Evolutionary conservation across 2,888 invertebrate genomes (phyloP).

Genomic region (Aromia moschata): DNA sequence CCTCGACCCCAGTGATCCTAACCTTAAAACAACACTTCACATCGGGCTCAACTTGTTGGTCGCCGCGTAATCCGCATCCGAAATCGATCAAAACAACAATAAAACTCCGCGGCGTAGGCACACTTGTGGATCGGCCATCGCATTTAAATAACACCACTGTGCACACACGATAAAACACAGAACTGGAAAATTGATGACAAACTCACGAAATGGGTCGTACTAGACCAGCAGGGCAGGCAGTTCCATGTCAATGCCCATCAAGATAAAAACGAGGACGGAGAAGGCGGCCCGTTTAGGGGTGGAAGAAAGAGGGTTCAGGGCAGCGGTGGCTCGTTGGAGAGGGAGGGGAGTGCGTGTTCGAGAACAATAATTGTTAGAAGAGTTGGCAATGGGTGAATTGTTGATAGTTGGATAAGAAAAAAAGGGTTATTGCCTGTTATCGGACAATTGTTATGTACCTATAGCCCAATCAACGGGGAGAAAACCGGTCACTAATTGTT

Average conservation of each 20-base stretch:
- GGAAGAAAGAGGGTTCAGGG: constrained; percentile 32
- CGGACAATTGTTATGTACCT: too few relatives aligned
- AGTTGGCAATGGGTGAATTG: too few relatives aligned
- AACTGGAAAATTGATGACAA: constrained; percentile 6
- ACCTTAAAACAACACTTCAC: constrained; percentile 11
- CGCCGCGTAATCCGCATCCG: constrained; percentile 1
- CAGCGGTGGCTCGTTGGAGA: too few relatives aligned
- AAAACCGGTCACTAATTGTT: too few relatives aligned
- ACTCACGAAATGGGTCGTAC: constrained; percentile 1
- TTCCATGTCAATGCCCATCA: constrained; percentile 39
- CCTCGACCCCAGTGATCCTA: not conserved
- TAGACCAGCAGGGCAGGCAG: not conserved
- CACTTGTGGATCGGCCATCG: not conserved
- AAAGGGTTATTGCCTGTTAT: too few relatives aligned
- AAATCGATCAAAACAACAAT: not conserved
- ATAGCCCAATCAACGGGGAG: too few relatives aligned
- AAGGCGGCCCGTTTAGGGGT: constrained; percentile 11
- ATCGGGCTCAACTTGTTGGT: constrained; percentile 11
- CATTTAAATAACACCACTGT: not conserved
- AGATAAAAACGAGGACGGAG: constrained; percentile 36
- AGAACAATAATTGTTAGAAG: too few relatives aligned
- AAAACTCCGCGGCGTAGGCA: not conserved
- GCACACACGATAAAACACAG: not conserved
- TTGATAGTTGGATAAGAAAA: too few relatives aligned
- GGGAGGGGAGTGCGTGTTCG: too few relatives aligned